These are phyloP conservation scores for Actenoides lindsayi DNA, from an alignment of 2,113 vertebrate genomes.

Conservation along the genomic window DNA sequence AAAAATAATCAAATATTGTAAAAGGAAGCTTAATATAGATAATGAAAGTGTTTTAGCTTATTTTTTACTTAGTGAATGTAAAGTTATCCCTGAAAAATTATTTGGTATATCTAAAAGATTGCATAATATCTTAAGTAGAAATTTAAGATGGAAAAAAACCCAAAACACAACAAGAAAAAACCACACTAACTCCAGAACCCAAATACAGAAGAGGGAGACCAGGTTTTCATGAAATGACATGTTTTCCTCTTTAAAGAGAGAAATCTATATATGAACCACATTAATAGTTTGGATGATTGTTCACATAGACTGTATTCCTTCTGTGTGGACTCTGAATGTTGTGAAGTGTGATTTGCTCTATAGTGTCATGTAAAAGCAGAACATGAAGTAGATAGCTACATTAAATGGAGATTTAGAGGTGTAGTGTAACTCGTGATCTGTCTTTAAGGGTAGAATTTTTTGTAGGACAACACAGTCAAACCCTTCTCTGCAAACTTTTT, in stretches of 20 bases:
- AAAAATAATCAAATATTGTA: neutral
- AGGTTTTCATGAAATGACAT: neutral
- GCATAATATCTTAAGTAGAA: neutral
- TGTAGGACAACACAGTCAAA: neutral
- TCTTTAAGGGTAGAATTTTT: neutral
- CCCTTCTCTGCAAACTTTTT: neutral
- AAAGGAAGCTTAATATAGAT: neutral
- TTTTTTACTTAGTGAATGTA: neutral
- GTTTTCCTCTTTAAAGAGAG: neutral
- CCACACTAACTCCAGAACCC: neutral
- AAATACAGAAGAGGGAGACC: neutral
- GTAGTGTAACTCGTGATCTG: neutral
- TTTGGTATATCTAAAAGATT: neutral
- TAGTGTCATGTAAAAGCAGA: neutral
- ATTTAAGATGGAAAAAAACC: neutral
- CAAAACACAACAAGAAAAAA: no score
- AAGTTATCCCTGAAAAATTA: neutral
- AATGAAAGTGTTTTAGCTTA: neutral
- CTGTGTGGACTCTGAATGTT: neutral
- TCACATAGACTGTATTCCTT: neutral
- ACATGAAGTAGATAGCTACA: neutral
- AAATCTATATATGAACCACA: neutral
- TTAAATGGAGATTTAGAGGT: neutral
- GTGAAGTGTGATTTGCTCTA: neutral
- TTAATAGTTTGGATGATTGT: neutral